Percentiles rank a stretch among this genome's conserved stretches.
Evolutionary conservation across 2,888 invertebrate species (phyloP).

Genomic region (Bedellia somnulentella): DNA sequence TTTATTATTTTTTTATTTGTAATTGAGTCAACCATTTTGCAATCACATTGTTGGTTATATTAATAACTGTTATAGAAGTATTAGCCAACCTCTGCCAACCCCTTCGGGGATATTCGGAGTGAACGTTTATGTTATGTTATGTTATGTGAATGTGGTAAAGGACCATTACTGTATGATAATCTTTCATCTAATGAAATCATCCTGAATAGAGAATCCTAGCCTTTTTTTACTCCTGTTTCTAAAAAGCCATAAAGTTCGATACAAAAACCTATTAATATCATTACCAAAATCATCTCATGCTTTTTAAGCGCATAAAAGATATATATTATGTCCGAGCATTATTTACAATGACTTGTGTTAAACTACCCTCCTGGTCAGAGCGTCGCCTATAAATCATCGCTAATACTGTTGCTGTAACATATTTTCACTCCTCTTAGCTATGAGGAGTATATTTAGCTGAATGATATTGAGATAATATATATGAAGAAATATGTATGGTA

Average conservation of each 20-base stretch:
- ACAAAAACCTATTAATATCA: background rate
- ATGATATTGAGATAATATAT: too few relatives aligned
- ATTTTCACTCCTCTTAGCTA: conserved; percentile 26
- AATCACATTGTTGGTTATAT: too few relatives aligned
- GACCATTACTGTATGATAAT: background rate
- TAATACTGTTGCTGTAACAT: conserved; percentile 47
- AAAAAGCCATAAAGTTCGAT: background rate
- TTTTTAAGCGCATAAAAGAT: too few relatives aligned
- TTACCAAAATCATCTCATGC: background rate
- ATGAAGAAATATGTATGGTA: too few relatives aligned
- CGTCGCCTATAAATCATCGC: conserved; percentile 45
- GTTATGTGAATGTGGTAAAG: too few relatives aligned
- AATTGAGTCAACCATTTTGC: too few relatives aligned
- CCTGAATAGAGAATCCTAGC: background rate
- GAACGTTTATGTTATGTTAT: too few relatives aligned
- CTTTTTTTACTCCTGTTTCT: background rate
- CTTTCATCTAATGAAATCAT: background rate
- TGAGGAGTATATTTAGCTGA: too few relatives aligned
- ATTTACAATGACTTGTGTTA: conserved; percentile 46
- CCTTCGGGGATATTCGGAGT: too few relatives aligned
- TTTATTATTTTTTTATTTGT: too few relatives aligned
- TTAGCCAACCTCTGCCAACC: too few relatives aligned
- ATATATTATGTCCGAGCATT: conserved; percentile 29
- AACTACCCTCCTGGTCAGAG: conserved; percentile 25
- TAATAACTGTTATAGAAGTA: too few relatives aligned